These are phyloP conservation scores for Chalcis sispes DNA, from an alignment of 2,888 invertebrate genomes.

Conservation along the genomic window DNA sequence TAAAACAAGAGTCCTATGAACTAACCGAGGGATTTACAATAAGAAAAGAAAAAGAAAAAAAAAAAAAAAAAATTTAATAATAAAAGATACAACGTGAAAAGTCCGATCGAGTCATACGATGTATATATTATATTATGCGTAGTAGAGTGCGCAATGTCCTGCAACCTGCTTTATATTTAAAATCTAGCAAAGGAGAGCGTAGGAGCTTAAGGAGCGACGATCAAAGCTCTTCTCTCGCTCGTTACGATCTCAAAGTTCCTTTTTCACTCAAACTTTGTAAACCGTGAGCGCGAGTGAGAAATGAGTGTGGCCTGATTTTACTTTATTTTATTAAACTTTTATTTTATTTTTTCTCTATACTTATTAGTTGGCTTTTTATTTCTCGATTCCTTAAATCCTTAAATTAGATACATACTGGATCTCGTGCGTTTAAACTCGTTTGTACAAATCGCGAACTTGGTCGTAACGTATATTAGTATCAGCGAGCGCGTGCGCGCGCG, in stretches of 20 bases:
- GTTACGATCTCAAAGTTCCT: constrained; percentile 11
- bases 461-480: constrained; percentile 31
- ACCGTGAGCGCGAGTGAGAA: constrained; percentile 3
- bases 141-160: constrained; percentile 39
- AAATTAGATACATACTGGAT: constrained; percentile 57
- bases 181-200: constrained; percentile 44
- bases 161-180: constrained; percentile 41
- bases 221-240: constrained; percentile 40
- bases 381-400: constrained; percentile 48
- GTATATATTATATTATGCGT: constrained; percentile 27
- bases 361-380: constrained; percentile 45
- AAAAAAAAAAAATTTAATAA: too few species aligned
- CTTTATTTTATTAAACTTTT: neutral
- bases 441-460: constrained; percentile 55
- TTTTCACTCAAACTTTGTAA: neutral
- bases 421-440: constrained; percentile 55
- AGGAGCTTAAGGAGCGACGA: constrained; percentile 49
- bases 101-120: constrained; percentile 50
- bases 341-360: constrained; percentile 35
- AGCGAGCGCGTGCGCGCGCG: constrained; percentile 12
- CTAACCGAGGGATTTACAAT: constrained; percentile 43
- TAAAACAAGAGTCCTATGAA: constrained; percentile 49
- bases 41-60: constrained; percentile 19
- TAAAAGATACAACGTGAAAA: too few species aligned
- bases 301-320: constrained; percentile 24